phyloP scores from a whole-genome alignment of 2,797 vertebrate genomes.

The Hoplostethus mediterraneus region DNA sequence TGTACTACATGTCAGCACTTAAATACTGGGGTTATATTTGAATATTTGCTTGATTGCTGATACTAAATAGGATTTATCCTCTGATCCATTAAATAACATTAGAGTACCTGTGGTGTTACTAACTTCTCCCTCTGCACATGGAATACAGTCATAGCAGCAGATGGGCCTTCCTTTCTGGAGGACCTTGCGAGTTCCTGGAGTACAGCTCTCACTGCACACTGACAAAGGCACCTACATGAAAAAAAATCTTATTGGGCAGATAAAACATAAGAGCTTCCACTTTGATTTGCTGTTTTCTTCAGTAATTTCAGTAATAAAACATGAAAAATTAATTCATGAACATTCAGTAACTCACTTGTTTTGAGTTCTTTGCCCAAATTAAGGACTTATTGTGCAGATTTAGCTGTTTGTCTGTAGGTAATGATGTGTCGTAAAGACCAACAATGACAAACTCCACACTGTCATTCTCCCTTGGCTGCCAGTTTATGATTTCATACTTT shows the following conservation, averaged over 20 bases:
- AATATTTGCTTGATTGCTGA: no score
- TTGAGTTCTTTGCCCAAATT: conserved; percentile 68
- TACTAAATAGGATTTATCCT: no score
- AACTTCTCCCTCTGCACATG: conserved; percentile 79
- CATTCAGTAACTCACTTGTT: conserved; percentile 46
- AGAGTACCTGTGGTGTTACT: conserved; percentile 77
- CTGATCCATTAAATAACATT: not conserved
- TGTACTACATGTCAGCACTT: no score
- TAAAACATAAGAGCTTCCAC: not conserved
- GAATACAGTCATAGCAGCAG: conserved; percentile 81
- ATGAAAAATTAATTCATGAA: not conserved
- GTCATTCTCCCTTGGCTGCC: conserved; percentile 70
- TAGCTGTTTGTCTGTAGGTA: conserved; percentile 61
- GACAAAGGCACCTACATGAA: conserved; percentile 72
- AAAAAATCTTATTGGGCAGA: not conserved
- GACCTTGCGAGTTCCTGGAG: conserved; percentile 73
- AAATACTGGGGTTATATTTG: no score
- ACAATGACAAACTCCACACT: conserved; percentile 76
- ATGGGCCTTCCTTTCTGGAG: conserved; percentile 76
- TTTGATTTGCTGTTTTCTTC: not conserved
- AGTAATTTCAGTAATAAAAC: no score
- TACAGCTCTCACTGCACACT: conserved; percentile 76
- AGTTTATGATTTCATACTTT: conserved; percentile 84
- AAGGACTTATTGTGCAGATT: conserved; percentile 61
- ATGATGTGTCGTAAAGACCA: conserved; percentile 79